A percentile compares a stretch with the other conserved stretches of the same genome.
Evolutionary conservation across 1,140 invertebrate genomes (phyloP).

Genomic region (Ceratoteleas bidentatus): DNA sequence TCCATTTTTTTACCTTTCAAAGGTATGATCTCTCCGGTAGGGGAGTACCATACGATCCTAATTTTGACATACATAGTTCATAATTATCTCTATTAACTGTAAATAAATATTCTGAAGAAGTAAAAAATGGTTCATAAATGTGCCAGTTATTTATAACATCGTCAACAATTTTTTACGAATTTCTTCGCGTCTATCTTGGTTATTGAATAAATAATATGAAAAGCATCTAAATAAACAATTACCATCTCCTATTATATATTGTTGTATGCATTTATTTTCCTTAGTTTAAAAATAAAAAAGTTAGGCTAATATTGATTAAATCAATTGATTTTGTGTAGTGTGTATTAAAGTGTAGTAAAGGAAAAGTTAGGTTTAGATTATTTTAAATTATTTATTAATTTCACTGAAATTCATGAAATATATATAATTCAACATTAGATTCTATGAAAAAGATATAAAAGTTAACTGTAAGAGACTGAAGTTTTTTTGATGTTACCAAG

Average conservation of each 20-base stretch:
- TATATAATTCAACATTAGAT: too few species aligned
- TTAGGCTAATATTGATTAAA: too few species aligned
- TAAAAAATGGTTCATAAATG: constrained; percentile 8
- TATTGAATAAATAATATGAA: constrained; percentile 16
- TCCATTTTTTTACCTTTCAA: too few species aligned
- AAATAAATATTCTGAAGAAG: background rate
- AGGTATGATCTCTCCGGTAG: too few species aligned
- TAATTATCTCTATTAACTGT: background rate
- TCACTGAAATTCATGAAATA: too few species aligned
- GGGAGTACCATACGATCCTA: constrained; percentile 9
- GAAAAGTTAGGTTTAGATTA: too few species aligned
- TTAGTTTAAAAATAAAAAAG: background rate
- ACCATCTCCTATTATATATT: constrained; percentile 9
- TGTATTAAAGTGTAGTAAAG: too few species aligned
- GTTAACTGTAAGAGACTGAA: too few species aligned
- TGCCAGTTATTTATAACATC: constrained; percentile 11
- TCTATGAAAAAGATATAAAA: too few species aligned
- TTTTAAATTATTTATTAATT: too few species aligned
- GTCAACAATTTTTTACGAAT: constrained; percentile 9
- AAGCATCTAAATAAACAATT: constrained; percentile 26
- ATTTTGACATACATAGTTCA: background rate
- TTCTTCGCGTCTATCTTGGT: constrained; percentile 13
- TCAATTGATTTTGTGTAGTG: too few species aligned
- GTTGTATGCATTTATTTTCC: background rate
- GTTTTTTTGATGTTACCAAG: too few species aligned